These are phyloP conservation scores for Sitta carolinensis DNA, from an alignment of 2,797 vertebrate species.

Conservation along the genomic window DNA sequence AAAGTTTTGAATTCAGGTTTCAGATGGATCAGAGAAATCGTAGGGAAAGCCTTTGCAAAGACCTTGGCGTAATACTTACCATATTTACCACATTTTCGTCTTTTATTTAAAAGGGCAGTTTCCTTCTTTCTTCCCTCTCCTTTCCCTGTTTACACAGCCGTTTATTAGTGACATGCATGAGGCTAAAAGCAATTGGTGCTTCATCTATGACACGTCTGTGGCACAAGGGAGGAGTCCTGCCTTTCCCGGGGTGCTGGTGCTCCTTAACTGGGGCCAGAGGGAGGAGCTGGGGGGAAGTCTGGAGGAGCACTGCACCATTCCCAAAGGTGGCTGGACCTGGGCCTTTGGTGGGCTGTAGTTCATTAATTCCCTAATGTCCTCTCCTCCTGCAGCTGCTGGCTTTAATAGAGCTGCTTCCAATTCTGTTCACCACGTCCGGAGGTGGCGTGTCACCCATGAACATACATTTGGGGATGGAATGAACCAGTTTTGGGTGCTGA, in stretches of 20 bases:
- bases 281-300: neutral
- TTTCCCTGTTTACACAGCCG: slow-evolving; percentile 80
- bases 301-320: neutral
- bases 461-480: neutral
- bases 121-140: slow-evolving; percentile 83
- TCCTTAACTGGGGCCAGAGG: neutral
- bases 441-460: neutral
- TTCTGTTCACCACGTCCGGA: neutral
- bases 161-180: slow-evolving; percentile 78
- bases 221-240: neutral
- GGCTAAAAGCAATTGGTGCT: slow-evolving; percentile 47
- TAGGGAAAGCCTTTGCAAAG: slow-evolving; percentile 60
- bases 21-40: slow-evolving; percentile 68
- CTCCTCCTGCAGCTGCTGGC: slow-evolving; percentile 4
- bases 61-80: slow-evolving; percentile 74
- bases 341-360: neutral
- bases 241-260: neutral
- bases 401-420: neutral
- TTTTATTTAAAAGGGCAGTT: slow-evolving; percentile 81
- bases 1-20: slow-evolving; percentile 67
- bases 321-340: neutral
- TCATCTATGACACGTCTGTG: neutral
- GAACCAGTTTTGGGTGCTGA: neutral
- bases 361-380: neutral
- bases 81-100: slow-evolving; percentile 79